Conservation (phyloP, 2,797 vertebrate genomes). For the Alectoris magna region DNA sequence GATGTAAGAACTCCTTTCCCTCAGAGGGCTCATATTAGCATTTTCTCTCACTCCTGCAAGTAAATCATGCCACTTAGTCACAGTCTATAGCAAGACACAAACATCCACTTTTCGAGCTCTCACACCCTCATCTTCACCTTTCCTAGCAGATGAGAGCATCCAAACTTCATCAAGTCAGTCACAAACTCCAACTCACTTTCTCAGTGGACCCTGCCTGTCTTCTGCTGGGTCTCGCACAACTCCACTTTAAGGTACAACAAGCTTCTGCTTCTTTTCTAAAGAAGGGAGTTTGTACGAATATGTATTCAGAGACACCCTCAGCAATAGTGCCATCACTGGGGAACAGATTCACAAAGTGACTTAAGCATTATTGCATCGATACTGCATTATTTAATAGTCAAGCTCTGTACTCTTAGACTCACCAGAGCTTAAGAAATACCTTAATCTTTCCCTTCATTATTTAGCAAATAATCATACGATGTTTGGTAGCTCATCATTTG, state of each 20-base stretch:
- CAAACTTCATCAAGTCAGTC: neutral
- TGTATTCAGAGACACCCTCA: neutral
- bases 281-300: neutral
- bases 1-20: slow-evolving; percentile 32
- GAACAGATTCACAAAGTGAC: neutral
- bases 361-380: neutral
- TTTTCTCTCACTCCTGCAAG: slow-evolving; percentile 8
- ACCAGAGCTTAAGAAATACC: slow-evolving; percentile 2
- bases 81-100: neutral
- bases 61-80: slow-evolving; percentile 41
- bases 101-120: neutral
- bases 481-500: slow-evolving; percentile 12
- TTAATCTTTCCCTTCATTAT: slow-evolving; percentile 35
- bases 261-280: neutral
- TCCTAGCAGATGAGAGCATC: neutral
- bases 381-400: neutral
- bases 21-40: neutral
- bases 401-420: neutral
- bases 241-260: neutral
- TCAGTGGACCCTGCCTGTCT: neutral
- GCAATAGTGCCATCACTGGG: neutral
- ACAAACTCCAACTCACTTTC: neutral
- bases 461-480: slow-evolving; percentile 43
- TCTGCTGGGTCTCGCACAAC: neutral
- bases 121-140: neutral